phyloP scores from a whole-genome alignment of 2,888 invertebrate species.

The Stenurella melanura region DNA sequence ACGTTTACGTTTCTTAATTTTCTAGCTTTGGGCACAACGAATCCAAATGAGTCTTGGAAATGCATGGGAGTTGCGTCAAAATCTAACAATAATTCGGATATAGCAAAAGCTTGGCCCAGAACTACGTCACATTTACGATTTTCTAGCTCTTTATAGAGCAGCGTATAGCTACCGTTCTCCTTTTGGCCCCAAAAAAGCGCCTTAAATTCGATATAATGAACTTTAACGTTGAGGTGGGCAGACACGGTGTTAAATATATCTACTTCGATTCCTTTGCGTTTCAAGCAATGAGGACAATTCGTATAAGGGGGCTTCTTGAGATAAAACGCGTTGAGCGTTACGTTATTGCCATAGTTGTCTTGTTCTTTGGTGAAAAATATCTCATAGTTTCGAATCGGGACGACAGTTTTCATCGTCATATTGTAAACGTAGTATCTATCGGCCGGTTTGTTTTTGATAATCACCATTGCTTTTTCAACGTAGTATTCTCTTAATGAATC shows the following conservation, averaged over 20 bases:
- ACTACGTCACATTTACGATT: background rate
- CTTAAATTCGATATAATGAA: background rate
- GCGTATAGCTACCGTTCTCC: background rate
- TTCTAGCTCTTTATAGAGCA: background rate
- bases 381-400: background rate
- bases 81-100: background rate
- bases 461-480: background rate
- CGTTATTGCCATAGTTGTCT: background rate
- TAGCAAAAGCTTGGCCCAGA: background rate
- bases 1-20: background rate
- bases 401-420: background rate
- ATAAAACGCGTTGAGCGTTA: background rate
- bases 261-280: background rate
- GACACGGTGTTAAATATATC: background rate
- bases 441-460: background rate
- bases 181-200: background rate
- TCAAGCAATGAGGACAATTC: background rate
- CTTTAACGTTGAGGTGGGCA: background rate
- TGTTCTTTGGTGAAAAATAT: background rate
- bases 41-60: background rate
- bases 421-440: background rate
- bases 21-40: constrained; percentile 10
- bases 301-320: background rate
- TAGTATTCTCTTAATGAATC: background rate
- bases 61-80: background rate